These are phyloP conservation scores for Cynoglossus semilaevis DNA, from an alignment of 2,113 vertebrate species.

Conservation along the genomic window DNA sequence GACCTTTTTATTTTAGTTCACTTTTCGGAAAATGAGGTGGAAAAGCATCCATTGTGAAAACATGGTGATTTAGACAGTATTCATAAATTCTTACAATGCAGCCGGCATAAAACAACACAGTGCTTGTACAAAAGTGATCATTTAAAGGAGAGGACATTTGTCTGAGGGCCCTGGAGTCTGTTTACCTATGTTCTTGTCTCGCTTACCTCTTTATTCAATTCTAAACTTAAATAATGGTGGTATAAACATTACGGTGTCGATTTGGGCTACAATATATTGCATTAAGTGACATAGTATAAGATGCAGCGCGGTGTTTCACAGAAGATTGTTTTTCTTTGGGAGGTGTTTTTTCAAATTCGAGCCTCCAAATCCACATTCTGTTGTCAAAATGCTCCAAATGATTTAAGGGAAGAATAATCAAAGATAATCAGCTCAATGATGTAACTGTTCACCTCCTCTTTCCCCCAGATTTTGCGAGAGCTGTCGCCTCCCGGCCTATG, in stretches of 20 bases:
- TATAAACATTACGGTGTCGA: constrained; percentile 12
- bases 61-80: no score
- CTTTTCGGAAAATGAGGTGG: no score
- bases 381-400: constrained; percentile 19
- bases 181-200: constrained; percentile 13
- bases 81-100: no score
- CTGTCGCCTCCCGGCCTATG: constrained; percentile 79
- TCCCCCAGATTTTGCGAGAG: constrained; percentile 78
- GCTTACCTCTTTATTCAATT: constrained; percentile 26
- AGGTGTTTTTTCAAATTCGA: neutral
- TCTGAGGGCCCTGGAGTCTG: constrained; percentile 13
- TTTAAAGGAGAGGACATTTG: constrained; percentile 26
- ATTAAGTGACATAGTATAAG: no score
- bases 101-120: no score
- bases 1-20: no score
- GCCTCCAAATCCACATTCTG: neutral
- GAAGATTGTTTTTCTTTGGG: constrained; percentile 1
- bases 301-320: no score
- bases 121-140: neutral
- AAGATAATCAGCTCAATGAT: neutral
- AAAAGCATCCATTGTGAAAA: no score
- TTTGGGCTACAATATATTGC: no score
- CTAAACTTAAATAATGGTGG: constrained; percentile 31
- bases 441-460: constrained; percentile 3
- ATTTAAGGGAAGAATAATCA: no score